These are phyloP conservation scores for Lates japonicus DNA, from an alignment of 2,797 vertebrate genomes.

Conservation along the genomic window DNA sequence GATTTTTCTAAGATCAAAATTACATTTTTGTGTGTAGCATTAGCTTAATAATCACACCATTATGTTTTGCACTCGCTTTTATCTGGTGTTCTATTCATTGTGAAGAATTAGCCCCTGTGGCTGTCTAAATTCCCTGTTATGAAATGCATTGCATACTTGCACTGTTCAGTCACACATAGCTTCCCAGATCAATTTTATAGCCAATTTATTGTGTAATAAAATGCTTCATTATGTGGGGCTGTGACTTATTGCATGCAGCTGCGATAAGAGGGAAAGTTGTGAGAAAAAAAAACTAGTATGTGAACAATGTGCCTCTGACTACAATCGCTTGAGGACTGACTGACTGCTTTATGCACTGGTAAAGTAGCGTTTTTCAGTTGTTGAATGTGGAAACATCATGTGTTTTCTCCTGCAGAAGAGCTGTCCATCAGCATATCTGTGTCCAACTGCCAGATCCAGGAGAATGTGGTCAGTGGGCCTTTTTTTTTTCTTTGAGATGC, in stretches of 20 bases:
- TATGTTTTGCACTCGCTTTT: slow-evolving; percentile 29
- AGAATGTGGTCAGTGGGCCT: slow-evolving; percentile 94
- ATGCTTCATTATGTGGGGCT: slow-evolving; percentile 67
- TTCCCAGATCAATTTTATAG: slow-evolving; percentile 69
- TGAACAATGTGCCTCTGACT: slow-evolving; percentile 40
- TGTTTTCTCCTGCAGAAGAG: slow-evolving; percentile 89
- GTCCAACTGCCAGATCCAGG: slow-evolving; percentile 97
- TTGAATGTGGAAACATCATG: slow-evolving; percentile 53
- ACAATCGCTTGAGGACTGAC: slow-evolving; percentile 35
- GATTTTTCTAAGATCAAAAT: slow-evolving; percentile 5
- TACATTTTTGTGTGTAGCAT: not conserved
- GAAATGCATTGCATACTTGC: slow-evolving; percentile 72
- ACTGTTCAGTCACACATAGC: slow-evolving; percentile 67
- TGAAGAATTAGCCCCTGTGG: slow-evolving; percentile 37
- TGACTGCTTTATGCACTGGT: slow-evolving; percentile 45
- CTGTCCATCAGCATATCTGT: slow-evolving; percentile 98
- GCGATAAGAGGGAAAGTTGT: slow-evolving; percentile 54
- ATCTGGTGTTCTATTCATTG: slow-evolving; percentile 32
- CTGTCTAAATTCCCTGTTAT: slow-evolving; percentile 57
- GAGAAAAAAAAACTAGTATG: slow-evolving; percentile 38
- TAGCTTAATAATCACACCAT: slow-evolving; percentile 11
- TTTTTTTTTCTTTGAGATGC: slow-evolving; percentile 35
- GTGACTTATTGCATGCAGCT: slow-evolving; percentile 72
- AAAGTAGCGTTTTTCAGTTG: slow-evolving; percentile 34
- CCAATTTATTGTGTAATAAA: slow-evolving; percentile 74